Percentiles rank a stretch among this genome's conserved stretches.
These are phyloP conservation scores for Alethe castanea DNA, from an alignment of 2,113 vertebrate species.

Conservation along the genomic window DNA sequence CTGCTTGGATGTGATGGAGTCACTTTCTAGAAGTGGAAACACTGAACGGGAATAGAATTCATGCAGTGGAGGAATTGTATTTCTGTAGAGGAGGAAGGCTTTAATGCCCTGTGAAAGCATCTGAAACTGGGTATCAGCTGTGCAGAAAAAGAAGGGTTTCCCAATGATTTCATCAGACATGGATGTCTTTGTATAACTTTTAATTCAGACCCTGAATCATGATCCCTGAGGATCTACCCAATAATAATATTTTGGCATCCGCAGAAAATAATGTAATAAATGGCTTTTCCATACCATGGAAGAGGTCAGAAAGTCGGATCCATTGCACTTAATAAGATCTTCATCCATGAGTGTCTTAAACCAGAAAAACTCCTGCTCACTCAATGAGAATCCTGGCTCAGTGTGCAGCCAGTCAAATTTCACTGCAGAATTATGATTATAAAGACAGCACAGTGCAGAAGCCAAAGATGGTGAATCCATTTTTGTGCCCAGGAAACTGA, in stretches of 20 bases:
- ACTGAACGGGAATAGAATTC: background rate
- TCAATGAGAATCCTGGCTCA: background rate
- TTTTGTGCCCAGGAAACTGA: background rate
- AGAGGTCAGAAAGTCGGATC: background rate
- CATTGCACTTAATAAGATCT: background rate
- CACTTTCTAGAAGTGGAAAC: background rate
- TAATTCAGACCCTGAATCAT: background rate
- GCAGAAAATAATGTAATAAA: background rate
- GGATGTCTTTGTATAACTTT: background rate
- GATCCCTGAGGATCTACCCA: background rate
- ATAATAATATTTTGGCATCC: background rate
- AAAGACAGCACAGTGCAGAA: background rate
- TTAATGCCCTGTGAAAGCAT: background rate
- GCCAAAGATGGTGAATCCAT: background rate
- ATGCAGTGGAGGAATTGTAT: background rate
- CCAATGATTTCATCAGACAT: background rate
- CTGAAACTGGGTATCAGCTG: background rate
- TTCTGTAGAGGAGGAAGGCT: background rate
- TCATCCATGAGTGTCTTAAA: background rate
- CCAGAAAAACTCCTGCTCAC: background rate
- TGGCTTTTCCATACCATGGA: background rate
- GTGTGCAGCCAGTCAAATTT: background rate
- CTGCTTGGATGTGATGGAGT: background rate
- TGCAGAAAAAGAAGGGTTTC: background rate
- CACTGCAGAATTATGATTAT: background rate